Evolutionary conservation across 23 tunicate species (phyloP), one percentile per base, ranked within the genome.

Genomic region (Aplidium turbinatum): DNA sequence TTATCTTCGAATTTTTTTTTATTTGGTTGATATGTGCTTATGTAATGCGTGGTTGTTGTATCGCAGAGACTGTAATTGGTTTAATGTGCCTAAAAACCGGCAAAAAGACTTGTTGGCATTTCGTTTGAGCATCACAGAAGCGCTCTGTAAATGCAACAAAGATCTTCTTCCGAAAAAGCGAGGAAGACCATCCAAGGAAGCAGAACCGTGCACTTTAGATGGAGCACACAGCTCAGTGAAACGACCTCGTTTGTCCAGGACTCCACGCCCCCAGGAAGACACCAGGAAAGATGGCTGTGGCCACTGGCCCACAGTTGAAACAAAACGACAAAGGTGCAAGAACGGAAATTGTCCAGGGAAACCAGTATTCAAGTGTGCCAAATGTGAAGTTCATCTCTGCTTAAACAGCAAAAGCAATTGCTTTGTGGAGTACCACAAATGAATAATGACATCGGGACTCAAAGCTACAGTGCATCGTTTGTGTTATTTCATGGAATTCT

Each of bases 41-140:
- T 48, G 36, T 3, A 65, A 65, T 26, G 38, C 50, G 11, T 65
- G 72, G 50, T 38, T 65, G 50, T 50, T 35, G 19, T 65, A 65
- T 30, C 4, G 72, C n/a, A 48, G 50, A 11, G 72, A 65, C 23
- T 65, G 72, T 65, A 50, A 38, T 6, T 22, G 50, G 20, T 42
- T 42, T 13, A 42, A 42, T 42, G 48, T 42, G 9, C 48, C 48
- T 42, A 13, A 42, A 42, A 42, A 42, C 13, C 48, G 48, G 9
- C 48, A 42, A 42, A 42, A 42, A 42, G 48, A 42, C 13, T 42
- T 42, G 48, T 13, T 42, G 48, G 48, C 48, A 42, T 42, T 42
- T 13, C 48, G 48, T 9, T 9, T 42, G 48, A 42, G 48, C 48
- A 42, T 42, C 48, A 9, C 48, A 9, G 48, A 42, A 42, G 48